Percentiles rank a stretch among this genome's conserved stretches.
These are phyloP conservation scores for Zoroaster sp. DNA, from an alignment of 53 echinoderm and acorn worm species.

Conservation along the genomic window DNA sequence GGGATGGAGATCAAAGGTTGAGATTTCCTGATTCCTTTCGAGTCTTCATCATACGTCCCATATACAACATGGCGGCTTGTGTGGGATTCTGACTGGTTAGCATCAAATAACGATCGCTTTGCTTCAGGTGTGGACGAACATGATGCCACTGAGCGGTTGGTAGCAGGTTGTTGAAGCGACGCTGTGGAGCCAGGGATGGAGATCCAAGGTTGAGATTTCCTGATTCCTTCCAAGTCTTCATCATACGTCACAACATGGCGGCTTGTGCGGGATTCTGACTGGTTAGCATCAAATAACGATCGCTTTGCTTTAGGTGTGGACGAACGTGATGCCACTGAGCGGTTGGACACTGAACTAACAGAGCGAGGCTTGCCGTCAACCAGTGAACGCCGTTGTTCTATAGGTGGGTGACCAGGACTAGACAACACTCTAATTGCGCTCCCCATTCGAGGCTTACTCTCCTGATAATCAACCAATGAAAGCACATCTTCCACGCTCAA, in stretches of 20 bases:
- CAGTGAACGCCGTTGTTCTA: background rate
- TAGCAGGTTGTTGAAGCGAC: no score
- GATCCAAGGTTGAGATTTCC: background rate
- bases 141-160: background rate
- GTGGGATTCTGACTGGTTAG: background rate
- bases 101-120: background rate
- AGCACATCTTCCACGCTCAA: conserved; percentile 20
- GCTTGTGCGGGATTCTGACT: background rate
- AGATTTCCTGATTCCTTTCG: background rate
- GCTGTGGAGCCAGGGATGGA: background rate
- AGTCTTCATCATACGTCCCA: conserved; percentile 8
- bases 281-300: background rate
- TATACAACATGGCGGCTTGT: background rate
- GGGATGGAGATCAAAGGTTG: background rate
- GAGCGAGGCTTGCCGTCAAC: background rate
- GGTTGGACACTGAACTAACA: background rate
- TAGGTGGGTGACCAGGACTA: background rate
- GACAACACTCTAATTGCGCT: background rate
- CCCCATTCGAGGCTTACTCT: conserved; percentile 16
- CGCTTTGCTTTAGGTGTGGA: conserved; percentile 2
- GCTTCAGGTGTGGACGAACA: background rate
- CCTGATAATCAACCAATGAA: conserved; percentile 29
- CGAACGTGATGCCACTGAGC: background rate
- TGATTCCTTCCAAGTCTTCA: background rate
- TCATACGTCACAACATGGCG: conserved; percentile 1